phyloP scores from a whole-genome alignment of 2,113 vertebrate genomes.

The Oophaga pumilio region DNA sequence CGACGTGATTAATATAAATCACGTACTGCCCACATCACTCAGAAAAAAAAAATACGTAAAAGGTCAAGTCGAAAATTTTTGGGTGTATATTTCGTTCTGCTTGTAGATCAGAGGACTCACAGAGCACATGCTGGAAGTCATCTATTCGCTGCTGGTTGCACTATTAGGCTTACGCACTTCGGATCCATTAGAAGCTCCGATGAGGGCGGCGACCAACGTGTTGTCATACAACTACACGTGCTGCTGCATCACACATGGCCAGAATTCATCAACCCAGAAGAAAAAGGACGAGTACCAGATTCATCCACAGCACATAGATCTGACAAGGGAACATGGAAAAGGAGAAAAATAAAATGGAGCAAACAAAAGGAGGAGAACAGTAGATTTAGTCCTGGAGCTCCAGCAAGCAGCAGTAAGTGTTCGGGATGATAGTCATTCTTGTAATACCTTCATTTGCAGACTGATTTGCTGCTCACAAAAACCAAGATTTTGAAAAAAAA shows the following conservation, averaged over 20 bases:
- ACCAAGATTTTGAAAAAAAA: background rate
- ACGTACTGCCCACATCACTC: background rate
- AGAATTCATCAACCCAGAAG: background rate
- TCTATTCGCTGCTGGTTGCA: background rate
- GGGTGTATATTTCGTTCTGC: background rate
- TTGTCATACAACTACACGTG: slow-evolving; percentile 38
- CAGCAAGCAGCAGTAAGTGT: background rate
- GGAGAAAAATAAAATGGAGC: background rate
- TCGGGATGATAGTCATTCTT: background rate
- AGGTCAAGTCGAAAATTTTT: background rate
- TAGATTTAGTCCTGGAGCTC: background rate
- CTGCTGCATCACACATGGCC: background rate
- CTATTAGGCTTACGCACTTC: background rate
- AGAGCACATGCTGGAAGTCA: background rate
- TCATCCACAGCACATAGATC: background rate
- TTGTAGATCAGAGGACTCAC: background rate
- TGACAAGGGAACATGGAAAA: background rate
- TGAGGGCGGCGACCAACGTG: background rate
- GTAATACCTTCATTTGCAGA: background rate
- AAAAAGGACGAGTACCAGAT: background rate
- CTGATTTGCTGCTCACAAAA: background rate
- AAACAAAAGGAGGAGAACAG: background rate
- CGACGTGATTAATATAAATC: background rate
- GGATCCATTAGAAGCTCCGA: background rate
- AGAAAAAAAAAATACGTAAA: background rate